phyloP scores from a whole-genome alignment of 2,113 vertebrate species.

The Microcebus griseorufus region DNA sequence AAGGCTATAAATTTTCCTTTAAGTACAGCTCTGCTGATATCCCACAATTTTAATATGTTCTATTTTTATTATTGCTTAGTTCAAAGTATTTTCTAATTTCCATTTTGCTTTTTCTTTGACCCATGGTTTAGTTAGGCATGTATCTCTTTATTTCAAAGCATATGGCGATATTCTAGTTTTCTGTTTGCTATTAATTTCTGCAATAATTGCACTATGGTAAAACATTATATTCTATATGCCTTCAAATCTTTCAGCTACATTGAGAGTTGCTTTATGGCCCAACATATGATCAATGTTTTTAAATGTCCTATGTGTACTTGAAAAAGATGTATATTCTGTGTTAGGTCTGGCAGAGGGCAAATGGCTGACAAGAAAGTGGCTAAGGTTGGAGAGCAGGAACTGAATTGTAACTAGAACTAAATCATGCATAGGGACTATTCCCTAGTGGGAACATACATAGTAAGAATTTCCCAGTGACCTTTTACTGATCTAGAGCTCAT shows the following conservation, averaged over 20 bases:
- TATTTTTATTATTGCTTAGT: neutral
- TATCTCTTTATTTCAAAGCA: neutral
- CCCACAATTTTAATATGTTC: neutral
- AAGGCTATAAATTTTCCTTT: neutral
- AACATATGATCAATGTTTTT: neutral
- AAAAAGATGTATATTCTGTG: neutral
- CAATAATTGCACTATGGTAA: neutral
- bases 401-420: no score
- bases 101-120: neutral
- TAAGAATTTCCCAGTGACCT: no score
- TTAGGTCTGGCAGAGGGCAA: no score
- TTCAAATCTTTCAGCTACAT: neutral
- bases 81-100: neutral
- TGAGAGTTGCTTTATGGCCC: neutral
- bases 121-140: neutral
- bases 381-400: no score
- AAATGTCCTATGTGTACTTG: neutral
- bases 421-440: no score
- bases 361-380: no score
- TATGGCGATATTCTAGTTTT: neutral
- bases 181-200: neutral
- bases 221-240: neutral
- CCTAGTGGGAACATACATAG: no score
- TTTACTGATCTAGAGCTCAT: no score
- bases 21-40: neutral